Percentiles rank a stretch among this genome's conserved stretches.
These are phyloP conservation scores for Mamestra brassicae DNA, from an alignment of 2,888 invertebrate species.

Conservation along the genomic window DNA sequence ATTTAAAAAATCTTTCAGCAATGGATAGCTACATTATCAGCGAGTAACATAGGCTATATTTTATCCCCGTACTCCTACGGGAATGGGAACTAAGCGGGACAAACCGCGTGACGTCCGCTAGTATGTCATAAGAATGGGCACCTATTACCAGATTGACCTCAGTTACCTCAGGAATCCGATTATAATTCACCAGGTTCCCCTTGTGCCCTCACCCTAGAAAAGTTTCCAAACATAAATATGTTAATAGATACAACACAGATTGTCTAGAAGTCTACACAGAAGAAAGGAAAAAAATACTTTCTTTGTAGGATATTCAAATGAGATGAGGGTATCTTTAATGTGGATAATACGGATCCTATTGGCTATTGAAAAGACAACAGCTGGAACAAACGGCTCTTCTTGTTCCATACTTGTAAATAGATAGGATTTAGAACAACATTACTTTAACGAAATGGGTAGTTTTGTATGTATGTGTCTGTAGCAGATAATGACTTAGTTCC, in stretches of 20 bases:
- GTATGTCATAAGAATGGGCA: no score
- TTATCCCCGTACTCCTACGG: no score
- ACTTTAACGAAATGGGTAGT: not conserved
- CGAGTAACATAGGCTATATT: no score
- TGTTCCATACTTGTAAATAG: slow-evolving; percentile 48
- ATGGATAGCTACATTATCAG: no score
- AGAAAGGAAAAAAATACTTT: slow-evolving; percentile 42
- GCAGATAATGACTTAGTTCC: not conserved
- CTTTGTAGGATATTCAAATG: slow-evolving; percentile 56
- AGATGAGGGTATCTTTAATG: slow-evolving; percentile 63
- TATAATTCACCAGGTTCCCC: not conserved
- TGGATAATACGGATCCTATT: slow-evolving; percentile 52
- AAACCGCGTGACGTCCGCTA: no score
- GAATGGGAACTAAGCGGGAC: no score
- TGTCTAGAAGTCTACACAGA: slow-evolving; percentile 28
- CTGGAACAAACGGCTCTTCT: slow-evolving; percentile 46
- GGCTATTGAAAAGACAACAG: slow-evolving; percentile 57
- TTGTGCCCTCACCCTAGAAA: not conserved
- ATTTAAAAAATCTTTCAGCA: no score
- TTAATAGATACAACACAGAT: slow-evolving; percentile 40
- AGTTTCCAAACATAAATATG: slow-evolving; percentile 16
- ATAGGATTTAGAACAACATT: slow-evolving; percentile 9
- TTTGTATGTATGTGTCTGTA: not conserved
- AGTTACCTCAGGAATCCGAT: not conserved
- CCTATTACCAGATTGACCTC: no score